Conservation (phyloP, 2,888 invertebrate genomes). For the Pyrgus malvae region DNA sequence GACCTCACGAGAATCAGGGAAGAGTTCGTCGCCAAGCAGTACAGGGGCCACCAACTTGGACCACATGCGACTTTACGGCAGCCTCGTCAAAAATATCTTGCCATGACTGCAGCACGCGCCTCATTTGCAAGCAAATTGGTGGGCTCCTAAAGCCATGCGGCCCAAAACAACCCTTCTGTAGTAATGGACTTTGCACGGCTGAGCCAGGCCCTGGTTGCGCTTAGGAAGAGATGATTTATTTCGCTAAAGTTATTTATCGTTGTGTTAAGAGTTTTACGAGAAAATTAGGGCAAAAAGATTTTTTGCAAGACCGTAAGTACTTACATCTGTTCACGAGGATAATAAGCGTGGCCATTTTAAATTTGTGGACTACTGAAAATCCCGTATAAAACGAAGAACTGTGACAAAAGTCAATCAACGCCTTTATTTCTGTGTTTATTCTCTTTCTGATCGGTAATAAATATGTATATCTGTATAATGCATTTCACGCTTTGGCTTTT, state of each 20-base stretch:
- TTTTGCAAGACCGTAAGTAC: too few relatives aligned
- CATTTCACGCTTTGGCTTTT: too few relatives aligned
- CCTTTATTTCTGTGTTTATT: too few relatives aligned
- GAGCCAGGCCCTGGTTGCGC: slow-evolving; percentile 47
- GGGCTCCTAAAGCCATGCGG: slow-evolving; percentile 51
- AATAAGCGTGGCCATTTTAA: too few relatives aligned
- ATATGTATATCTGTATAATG: too few relatives aligned
- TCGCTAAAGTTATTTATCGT: not conserved
- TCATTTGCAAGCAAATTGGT: slow-evolving; percentile 55
- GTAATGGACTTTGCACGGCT: slow-evolving; percentile 53
- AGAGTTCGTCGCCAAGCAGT: slow-evolving; percentile 35
- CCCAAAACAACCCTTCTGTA: slow-evolving; percentile 51
- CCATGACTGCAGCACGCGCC: slow-evolving; percentile 50
- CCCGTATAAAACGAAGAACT: too few relatives aligned
- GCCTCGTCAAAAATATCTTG: slow-evolving; percentile 46
- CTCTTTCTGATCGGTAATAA: too few relatives aligned
- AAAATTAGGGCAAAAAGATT: not conserved
- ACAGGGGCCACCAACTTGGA: slow-evolving; percentile 38
- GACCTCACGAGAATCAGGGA: slow-evolving; percentile 33
- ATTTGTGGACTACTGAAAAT: too few relatives aligned
- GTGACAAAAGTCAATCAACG: too few relatives aligned
- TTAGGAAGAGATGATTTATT: too few relatives aligned
- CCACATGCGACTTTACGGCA: slow-evolving; percentile 44
- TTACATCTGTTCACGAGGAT: too few relatives aligned
- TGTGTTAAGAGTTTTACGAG: not conserved